phyloP scores from a whole-genome alignment of 1,140 invertebrate genomes.

The Trigoniulus corallinus region DNA sequence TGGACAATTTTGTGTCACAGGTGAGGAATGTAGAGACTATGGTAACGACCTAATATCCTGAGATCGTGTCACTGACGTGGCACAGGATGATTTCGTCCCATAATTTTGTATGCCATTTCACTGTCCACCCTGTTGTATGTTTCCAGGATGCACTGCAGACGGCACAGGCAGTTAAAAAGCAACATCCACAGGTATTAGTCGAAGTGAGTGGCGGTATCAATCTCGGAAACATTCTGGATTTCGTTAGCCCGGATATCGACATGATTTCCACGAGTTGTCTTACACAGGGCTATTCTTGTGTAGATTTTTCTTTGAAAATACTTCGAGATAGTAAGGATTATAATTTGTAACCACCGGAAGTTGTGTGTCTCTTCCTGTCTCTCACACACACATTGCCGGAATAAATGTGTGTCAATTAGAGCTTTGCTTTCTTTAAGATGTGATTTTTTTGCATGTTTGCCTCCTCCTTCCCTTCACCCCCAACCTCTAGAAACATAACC shows the following conservation, averaged over 20 bases:
- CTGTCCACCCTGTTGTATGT: no score
- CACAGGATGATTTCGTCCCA: no score
- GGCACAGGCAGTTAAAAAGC: conserved; percentile 21
- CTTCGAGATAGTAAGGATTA: conserved; percentile 12
- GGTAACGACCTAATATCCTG: no score
- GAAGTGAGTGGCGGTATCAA: conserved; percentile 31
- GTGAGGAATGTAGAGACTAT: conserved; percentile 17
- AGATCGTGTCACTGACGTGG: no score
- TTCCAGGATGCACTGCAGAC: conserved; percentile 19
- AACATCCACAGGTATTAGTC: conserved; percentile 23
- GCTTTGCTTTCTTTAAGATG: no score
- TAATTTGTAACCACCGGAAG: background rate
- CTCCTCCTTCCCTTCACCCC: no score
- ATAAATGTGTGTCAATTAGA: no score
- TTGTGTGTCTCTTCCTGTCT: background rate
- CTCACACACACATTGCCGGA: no score
- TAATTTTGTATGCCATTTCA: no score
- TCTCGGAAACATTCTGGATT: conserved; percentile 20
- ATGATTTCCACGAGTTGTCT: conserved; percentile 28
- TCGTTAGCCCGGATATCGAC: conserved; percentile 23
- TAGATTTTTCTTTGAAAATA: conserved; percentile 32
- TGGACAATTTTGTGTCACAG: conserved; percentile 30
- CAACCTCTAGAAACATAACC: no score
- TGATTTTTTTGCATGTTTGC: no score
- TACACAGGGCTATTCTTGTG: conserved; percentile 28